Base-by-base conservation (phyloP, 2,888 invertebrate species). In the Diarsia brunnea region DNA sequence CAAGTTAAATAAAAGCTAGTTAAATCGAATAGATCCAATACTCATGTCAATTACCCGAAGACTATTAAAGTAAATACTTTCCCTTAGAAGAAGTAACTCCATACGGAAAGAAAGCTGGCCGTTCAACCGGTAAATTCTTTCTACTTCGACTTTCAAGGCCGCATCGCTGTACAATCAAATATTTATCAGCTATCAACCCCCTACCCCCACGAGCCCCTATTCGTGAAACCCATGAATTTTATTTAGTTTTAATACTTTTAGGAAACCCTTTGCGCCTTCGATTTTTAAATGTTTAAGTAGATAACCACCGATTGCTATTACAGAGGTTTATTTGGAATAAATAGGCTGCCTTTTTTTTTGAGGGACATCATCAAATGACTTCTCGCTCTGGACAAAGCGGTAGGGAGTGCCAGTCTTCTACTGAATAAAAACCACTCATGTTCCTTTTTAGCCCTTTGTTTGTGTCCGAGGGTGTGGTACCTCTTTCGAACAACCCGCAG, bases 191-290 rank as follows among this genome's bases (percentile, higher is more conserved):
- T 66, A 75, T 69, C 60, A 71, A 71, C 24, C 74, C 38, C 55
- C n/a, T 2, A 5, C 5, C 12, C 4, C 61, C 43, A 43, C n/a
- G 8, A 3, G 43, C 19, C 67, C 31, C 55, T 67, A 63, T 64
- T 58, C 71, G 63, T 68, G 58, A 55, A 73, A 82, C 53, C 80
- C 70, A 80, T 75, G 82, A 84, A 84, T 75, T 80, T 84, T 51
- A 71, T 84, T 71, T 65, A 66, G 55, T 65, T 84, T 69, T 80
- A 81, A 81, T 55, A 63, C 69, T 64, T n/a, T 65, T 31, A 38
- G 43, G 82, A 60, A 70, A 43, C 47, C 43, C 58, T 68, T 58
- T 38, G 19, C 63, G 14, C 19, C 24, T 60, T 75, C 7, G 1
- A 53, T 58, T 65, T 47, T 21, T 55, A 49, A 63, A 77, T 79